A percentile compares a stretch with the other conserved stretches of the same genome.
phyloP scores from a whole-genome alignment of 1,140 invertebrate species.

The Epicauta chinensis region DNA sequence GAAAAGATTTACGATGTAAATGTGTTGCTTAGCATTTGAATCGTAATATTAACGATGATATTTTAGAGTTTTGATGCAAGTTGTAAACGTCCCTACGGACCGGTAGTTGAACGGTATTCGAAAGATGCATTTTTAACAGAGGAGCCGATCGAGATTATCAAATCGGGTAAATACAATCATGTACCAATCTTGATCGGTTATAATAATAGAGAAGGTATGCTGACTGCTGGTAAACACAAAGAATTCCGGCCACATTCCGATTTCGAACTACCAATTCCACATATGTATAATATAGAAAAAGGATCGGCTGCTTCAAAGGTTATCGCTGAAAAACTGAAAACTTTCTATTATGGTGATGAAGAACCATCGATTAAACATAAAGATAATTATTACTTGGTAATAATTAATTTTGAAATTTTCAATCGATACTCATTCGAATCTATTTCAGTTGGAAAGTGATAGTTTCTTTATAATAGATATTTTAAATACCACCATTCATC shows the following conservation, averaged over 20 bases:
- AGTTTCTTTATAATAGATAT: conserved; percentile 9
- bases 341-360: conserved; percentile 10
- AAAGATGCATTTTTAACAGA: conserved; percentile 37
- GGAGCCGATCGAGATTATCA: conserved; percentile 40
- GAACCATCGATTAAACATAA: conserved; percentile 32
- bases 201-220: conserved; percentile 41
- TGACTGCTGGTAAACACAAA: conserved; percentile 10
- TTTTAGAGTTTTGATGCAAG: neutral
- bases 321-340: conserved; percentile 35
- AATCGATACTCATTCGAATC: neutral
- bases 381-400: conserved; percentile 22
- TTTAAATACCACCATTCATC: conserved; percentile 39
- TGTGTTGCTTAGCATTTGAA: conserved; percentile 5
- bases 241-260: neutral
- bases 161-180: conserved; percentile 40
- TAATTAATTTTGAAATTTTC: conserved; percentile 7
- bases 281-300: conserved; percentile 39
- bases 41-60: neutral
- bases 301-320: conserved; percentile 40
- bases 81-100: conserved; percentile 36
- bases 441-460: conserved; percentile 13
- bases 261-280: conserved; percentile 5
- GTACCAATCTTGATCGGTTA: conserved; percentile 45
- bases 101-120: conserved; percentile 41
- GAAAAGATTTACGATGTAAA: conserved; percentile 39